Evolutionary conservation across 2,888 invertebrate genomes (phyloP).

Genomic region (Stenichneumon culpator): DNA sequence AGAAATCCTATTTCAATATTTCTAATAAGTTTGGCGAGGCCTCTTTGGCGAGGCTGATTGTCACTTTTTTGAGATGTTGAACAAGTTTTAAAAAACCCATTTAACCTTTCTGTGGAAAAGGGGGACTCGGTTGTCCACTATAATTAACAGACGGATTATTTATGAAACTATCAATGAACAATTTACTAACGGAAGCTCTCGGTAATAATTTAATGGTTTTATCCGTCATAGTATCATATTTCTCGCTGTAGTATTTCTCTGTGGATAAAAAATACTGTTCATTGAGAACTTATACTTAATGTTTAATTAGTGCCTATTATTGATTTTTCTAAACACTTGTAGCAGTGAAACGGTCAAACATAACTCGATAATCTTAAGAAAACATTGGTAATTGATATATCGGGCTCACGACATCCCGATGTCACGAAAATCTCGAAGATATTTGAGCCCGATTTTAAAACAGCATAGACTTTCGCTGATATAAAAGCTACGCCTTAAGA

Average conservation of each 20-base stretch:
- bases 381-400: constrained; percentile 23
- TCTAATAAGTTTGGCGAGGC: not conserved
- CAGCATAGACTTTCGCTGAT: constrained; percentile 67
- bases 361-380: constrained; percentile 4
- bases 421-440: constrained; percentile 3
- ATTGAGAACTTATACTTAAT: not conserved
- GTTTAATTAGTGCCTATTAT: not conserved
- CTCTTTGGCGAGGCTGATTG: constrained; percentile 3
- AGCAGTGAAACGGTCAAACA: constrained; percentile 20
- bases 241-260: not conserved
- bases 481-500: constrained; percentile 81
- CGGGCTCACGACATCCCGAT: constrained; percentile 39
- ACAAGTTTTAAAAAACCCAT: not conserved
- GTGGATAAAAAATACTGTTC: not conserved
- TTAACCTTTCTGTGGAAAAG: too few relatives aligned
- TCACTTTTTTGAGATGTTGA: not conserved
- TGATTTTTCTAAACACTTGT: not conserved
- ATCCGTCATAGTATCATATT: too few relatives aligned
- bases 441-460: constrained; percentile 43
- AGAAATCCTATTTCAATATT: not conserved
- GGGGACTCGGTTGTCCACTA: too few relatives aligned
- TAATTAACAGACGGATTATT: not conserved
- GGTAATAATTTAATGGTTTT: not conserved
- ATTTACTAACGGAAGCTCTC: not conserved
- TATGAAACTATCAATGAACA: not conserved